Base-by-base conservation (phyloP, 2,797 vertebrate genomes). In the Sebastes itinus region DNA sequence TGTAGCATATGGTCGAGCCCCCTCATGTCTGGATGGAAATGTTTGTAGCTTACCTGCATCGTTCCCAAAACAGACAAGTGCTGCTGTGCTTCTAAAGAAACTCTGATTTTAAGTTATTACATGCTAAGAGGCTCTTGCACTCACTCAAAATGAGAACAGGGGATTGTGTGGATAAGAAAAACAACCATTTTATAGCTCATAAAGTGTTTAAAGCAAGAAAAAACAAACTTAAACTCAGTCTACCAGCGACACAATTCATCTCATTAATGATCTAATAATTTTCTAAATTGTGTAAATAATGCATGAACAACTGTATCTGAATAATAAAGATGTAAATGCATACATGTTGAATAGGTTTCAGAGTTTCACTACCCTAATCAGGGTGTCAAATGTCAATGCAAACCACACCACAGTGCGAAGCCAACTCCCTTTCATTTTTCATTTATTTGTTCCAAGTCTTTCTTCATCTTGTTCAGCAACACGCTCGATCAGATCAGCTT, bases 1-100 rank as follows among this genome's bases (percentile, higher is more conserved):
- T 79, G 88, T 6, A 90, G 85, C 90, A 89, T 92, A 92, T 90
- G 91, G 86, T 16, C 63, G 54, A 75, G 77, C 79, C 88, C 89
- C 72, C 80, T 61, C 49, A 78, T 59, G 81, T 83, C 78, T 78
- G 63, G 74, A 75, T 22, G 4, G 70, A 82, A 84, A 75, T 72
- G 78, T 81, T 85, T 87, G 84, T 25, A 78, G 82, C 74, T 85
- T 86, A 88, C 86, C 89, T 91, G 90, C 70, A 84, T 80, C 77
- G 73, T 74, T 78, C 84, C 79, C 72, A 49, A 81, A 85, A 75
- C 82, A 88, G 49, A 83, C 60, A 12, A 55, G 81, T 42, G 72
- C 59, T 42, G 72, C 59, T 20, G 69, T 22, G 59, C 35, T 79
- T 7, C 55, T 72, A 30, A 65, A 68, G 38, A 82, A 73, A 70